Percentiles rank a stretch among this genome's conserved stretches.
Evolutionary conservation across 1,140 invertebrate genomes (phyloP).

Genomic region (Polypedilum pembai): DNA sequence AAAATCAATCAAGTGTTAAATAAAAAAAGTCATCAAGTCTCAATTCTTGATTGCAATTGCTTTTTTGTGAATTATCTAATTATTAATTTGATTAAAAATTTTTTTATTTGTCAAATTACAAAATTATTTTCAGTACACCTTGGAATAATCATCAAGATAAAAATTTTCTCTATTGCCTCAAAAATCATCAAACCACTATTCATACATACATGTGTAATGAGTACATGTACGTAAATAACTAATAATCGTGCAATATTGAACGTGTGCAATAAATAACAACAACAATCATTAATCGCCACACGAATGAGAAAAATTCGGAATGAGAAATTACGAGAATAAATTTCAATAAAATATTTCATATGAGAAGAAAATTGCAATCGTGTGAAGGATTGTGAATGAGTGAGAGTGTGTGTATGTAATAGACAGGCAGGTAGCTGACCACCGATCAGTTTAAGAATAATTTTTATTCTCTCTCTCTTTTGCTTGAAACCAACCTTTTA

Average conservation of each 20-base stretch:
- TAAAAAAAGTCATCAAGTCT: neutral
- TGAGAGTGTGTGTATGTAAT: neutral
- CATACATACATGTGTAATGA: neutral
- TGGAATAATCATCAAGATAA: neutral
- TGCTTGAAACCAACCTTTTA: conserved; percentile 21
- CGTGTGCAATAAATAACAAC: neutral
- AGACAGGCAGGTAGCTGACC: conserved; percentile 21
- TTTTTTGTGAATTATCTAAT: too few species aligned
- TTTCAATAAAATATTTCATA: neutral
- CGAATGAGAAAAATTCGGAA: neutral
- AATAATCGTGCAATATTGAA: conserved; percentile 5
- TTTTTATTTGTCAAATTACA: neutral
- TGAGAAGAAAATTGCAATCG: neutral
- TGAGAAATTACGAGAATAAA: neutral
- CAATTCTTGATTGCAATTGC: neutral
- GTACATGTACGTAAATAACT: neutral
- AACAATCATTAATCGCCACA: conserved; percentile 6
- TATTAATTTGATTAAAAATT: neutral
- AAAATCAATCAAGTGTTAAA: conserved; percentile 1
- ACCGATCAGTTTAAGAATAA: conserved; percentile 9
- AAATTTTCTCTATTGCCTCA: neutral
- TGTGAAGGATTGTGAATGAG: neutral
- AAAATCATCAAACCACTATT: too few species aligned
- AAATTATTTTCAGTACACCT: neutral
- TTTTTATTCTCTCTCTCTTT: neutral